Evolutionary conservation across 2,797 vertebrate genomes (phyloP).

Genomic region (Pseudochirops corinnae): DNA sequence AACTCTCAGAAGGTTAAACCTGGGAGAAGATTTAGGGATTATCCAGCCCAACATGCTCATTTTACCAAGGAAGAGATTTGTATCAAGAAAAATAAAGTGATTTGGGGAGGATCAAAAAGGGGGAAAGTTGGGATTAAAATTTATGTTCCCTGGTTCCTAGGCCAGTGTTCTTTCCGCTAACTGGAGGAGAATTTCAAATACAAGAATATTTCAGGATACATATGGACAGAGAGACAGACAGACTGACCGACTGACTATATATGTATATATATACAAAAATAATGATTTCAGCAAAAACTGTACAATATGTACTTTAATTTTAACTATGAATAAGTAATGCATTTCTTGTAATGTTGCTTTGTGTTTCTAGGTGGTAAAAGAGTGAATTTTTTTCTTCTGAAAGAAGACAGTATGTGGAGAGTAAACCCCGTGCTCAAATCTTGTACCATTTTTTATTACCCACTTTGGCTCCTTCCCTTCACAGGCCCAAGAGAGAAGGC

Average conservation of each 20-base stretch:
- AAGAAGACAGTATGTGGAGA: slow-evolving; percentile 35
- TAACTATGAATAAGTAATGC: slow-evolving; percentile 9
- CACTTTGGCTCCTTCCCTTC: slow-evolving; percentile 33
- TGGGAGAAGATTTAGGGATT: not conserved
- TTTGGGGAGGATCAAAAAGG: not conserved
- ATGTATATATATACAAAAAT: not conserved
- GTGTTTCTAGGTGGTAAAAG: slow-evolving; percentile 61
- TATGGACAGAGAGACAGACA: not conserved
- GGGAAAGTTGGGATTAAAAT: not conserved
- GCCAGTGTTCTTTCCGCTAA: not conserved
- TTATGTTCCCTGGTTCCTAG: not conserved
- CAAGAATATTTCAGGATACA: not conserved
- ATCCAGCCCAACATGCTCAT: not conserved
- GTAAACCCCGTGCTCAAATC: slow-evolving; percentile 44
- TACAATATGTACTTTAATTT: slow-evolving; percentile 15
- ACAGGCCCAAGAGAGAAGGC: slow-evolving; percentile 14
- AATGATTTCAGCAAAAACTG: not conserved
- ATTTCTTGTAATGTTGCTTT: slow-evolving; percentile 43
- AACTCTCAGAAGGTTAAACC: not conserved
- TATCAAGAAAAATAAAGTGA: not conserved
- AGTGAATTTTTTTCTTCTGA: slow-evolving; percentile 55
- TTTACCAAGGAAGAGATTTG: not conserved
- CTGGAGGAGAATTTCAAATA: not conserved
- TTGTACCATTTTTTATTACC: slow-evolving; percentile 10
- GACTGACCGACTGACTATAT: too few relatives aligned